These are phyloP conservation scores for Neodiprion pinetum DNA, from an alignment of 1,140 invertebrate species.

Conservation along the genomic window DNA sequence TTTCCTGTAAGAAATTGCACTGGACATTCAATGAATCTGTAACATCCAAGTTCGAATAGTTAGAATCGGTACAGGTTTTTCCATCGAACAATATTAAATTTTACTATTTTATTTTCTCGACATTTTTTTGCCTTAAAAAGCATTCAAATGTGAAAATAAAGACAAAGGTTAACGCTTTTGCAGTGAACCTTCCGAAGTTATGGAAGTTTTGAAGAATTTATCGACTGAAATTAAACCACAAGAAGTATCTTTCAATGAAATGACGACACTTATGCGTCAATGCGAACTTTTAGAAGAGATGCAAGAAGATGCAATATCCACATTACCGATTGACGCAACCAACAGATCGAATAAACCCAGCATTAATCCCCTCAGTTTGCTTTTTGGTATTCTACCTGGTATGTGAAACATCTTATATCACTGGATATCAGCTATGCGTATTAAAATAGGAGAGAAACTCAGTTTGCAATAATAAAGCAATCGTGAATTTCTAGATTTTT, in stretches of 20 bases:
- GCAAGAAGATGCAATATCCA: constrained; percentile 39
- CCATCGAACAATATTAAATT: no score
- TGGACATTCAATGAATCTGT: no score
- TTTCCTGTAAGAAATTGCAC: no score
- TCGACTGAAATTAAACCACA: constrained; percentile 66
- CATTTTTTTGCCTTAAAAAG: no score
- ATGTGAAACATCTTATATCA: constrained; percentile 20
- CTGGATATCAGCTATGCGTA: no score
- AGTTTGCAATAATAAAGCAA: no score
- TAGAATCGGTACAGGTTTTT: no score
- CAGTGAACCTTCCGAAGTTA: constrained; percentile 74
- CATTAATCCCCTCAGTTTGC: constrained; percentile 68
- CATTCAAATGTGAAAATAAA: no score
- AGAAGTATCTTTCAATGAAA: constrained; percentile 71
- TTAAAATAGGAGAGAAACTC: no score
- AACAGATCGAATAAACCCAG: constrained; percentile 61
- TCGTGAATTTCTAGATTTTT: no score
- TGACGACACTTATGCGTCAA: constrained; percentile 77
- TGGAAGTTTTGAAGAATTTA: constrained; percentile 67
- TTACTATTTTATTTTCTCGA: no score
- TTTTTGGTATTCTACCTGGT: constrained; percentile 82
- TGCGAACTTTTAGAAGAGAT: constrained; percentile 69
- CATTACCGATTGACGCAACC: constrained; percentile 47
- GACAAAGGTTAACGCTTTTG: constrained; percentile 28
- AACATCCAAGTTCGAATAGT: no score